Conservation (phyloP, 2,113 vertebrate genomes). For the Nibea coibor region DNA sequence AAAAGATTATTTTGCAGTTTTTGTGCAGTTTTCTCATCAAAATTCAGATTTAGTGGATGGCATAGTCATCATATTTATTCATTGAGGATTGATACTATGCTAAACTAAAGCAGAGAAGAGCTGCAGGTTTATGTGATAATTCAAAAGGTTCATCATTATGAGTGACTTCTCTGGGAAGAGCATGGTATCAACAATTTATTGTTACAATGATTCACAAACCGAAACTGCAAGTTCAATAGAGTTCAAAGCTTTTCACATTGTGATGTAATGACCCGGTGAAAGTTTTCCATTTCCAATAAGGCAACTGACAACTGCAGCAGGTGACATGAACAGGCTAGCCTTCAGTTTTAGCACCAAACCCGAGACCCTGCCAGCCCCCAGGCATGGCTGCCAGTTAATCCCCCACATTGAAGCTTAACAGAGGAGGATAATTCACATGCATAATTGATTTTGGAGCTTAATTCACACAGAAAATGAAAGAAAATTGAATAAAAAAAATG, state of each 20-base stretch:
- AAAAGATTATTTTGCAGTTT: too few species aligned
- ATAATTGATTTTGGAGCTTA: slow-evolving; percentile 55
- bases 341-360: slow-evolving; percentile 11
- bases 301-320: not conserved
- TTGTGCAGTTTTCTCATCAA: too few species aligned
- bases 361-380: slow-evolving; percentile 4
- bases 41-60: too few species aligned
- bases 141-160: too few species aligned
- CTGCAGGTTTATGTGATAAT: too few species aligned
- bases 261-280: not conserved
- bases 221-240: too few species aligned
- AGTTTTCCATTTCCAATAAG: not conserved
- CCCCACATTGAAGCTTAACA: slow-evolving; percentile 41
- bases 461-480: slow-evolving; percentile 42
- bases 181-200: too few species aligned
- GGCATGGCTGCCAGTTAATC: slow-evolving; percentile 43
- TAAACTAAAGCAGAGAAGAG: too few species aligned
- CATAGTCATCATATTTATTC: too few species aligned
- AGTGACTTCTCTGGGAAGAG: too few species aligned
- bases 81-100: too few species aligned
- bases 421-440: slow-evolving; percentile 45
- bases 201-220: too few species aligned
- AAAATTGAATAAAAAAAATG: slow-evolving; percentile 31
- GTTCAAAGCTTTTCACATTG: not conserved
- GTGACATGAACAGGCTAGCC: not conserved